phyloP scores from a whole-genome alignment of 2,797 vertebrate species.

The Protosalanx chinensis region DNA sequence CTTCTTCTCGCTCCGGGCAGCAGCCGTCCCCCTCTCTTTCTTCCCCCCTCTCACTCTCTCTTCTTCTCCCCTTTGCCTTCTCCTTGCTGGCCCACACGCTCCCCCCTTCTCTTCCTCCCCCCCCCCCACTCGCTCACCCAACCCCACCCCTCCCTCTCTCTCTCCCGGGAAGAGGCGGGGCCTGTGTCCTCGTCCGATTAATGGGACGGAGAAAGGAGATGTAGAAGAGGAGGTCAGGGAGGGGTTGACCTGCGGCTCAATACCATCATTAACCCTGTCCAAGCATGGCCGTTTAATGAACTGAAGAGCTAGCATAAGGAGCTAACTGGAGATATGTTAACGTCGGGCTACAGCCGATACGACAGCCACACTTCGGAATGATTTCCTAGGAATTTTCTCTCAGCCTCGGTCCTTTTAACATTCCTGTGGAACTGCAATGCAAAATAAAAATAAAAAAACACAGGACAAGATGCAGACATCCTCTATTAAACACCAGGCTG shows the following conservation, averaged over 20 bases:
- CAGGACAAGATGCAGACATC: background rate
- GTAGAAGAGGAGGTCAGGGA: slow-evolving; percentile 30
- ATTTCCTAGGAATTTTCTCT: background rate
- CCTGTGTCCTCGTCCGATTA: slow-evolving; percentile 45
- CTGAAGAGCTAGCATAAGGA: background rate
- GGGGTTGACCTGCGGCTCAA: slow-evolving; percentile 17
- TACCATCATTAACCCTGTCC: slow-evolving; percentile 39
- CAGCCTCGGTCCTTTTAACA: background rate
- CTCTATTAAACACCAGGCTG: background rate
- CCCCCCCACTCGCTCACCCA: too few relatives aligned
- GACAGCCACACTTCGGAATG: background rate
- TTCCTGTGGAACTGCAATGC: background rate
- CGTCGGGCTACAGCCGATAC: background rate
- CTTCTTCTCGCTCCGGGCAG: too few relatives aligned
- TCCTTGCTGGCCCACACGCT: too few relatives aligned
- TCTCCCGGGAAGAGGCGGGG: background rate
- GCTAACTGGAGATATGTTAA: background rate
- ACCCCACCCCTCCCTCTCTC: slow-evolving; percentile 20
- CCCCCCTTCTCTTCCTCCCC: too few relatives aligned
- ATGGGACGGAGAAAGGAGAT: slow-evolving; percentile 35
- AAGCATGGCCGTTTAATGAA: slow-evolving; percentile 4
- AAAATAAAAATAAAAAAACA: background rate
- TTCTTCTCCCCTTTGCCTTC: too few relatives aligned
- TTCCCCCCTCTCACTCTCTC: too few relatives aligned
- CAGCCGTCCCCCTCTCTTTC: too few relatives aligned